Percentiles rank a stretch among this genome's conserved stretches.
These are phyloP conservation scores for Muscina levida DNA, from an alignment of 2,888 invertebrate species.

Conservation along the genomic window DNA sequence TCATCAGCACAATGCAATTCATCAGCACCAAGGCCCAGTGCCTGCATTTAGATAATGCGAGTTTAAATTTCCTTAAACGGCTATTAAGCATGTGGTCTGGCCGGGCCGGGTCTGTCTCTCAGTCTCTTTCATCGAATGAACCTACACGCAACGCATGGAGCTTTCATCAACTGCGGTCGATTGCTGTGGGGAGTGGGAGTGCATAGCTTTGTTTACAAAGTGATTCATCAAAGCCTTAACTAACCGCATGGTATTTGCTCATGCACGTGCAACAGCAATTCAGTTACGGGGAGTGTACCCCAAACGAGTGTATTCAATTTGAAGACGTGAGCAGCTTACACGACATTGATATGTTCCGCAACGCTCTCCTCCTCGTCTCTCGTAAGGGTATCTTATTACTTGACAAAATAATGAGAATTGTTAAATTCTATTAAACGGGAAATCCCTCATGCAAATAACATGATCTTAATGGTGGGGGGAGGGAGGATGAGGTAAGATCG, in stretches of 20 bases:
- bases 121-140: no score
- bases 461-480: no score
- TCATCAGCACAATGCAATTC: conserved; percentile 9
- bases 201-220: neutral
- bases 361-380: no score
- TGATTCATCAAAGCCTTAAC: conserved; percentile 8
- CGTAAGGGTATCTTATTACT: neutral
- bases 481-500: no score
- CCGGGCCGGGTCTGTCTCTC: neutral
- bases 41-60: conserved; percentile 69
- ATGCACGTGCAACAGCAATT: neutral
- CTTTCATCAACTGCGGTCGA: neutral
- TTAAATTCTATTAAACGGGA: no score
- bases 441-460: no score
- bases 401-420: neutral
- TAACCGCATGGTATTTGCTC: neutral
- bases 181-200: neutral
- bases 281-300: neutral
- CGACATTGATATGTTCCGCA: conserved; percentile 61
- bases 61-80: conserved; percentile 71
- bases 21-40: neutral
- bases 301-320: conserved; percentile 46
- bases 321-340: conserved; percentile 54
- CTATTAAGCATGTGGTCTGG: conserved; percentile 65
- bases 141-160: neutral